Evolutionary conservation across 2,113 vertebrate genomes (phyloP).

Genomic region (Lepus europaeus): DNA sequence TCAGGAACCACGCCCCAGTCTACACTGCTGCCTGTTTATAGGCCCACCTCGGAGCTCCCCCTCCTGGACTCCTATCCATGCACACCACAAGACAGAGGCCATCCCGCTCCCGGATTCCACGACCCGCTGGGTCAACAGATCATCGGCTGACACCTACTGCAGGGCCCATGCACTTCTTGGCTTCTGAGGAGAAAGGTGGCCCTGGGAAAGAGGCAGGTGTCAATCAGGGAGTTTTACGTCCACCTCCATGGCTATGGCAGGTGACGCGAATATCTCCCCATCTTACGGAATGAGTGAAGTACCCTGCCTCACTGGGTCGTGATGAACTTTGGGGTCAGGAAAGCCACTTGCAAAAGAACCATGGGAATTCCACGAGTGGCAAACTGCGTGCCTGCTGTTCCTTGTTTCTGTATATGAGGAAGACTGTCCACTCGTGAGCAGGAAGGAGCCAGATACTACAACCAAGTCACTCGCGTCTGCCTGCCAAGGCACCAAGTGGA

Average conservation of each 20-base stretch:
- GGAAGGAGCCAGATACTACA: neutral
- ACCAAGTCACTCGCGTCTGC: neutral
- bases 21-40: neutral
- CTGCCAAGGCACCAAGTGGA: neutral
- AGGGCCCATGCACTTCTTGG: neutral
- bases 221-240: slow-evolving; percentile 8
- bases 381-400: neutral
- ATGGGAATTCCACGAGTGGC: neutral
- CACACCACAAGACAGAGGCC: neutral
- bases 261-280: neutral
- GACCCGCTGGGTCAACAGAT: too few species aligned
- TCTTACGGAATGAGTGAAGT: neutral
- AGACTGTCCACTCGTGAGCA: neutral
- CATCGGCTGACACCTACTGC: neutral
- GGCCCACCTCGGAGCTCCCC: neutral
- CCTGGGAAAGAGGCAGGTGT: neutral
- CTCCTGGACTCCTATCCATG: neutral
- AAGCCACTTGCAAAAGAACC: neutral
- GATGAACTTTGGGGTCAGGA: neutral
- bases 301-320: neutral
- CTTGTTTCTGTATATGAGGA: neutral
- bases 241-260: neutral
- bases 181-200: neutral
- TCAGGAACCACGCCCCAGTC: neutral
- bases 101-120: neutral